Evolutionary conservation across 2,888 invertebrate species (phyloP).

Genomic region (Ochropacha duplaris): DNA sequence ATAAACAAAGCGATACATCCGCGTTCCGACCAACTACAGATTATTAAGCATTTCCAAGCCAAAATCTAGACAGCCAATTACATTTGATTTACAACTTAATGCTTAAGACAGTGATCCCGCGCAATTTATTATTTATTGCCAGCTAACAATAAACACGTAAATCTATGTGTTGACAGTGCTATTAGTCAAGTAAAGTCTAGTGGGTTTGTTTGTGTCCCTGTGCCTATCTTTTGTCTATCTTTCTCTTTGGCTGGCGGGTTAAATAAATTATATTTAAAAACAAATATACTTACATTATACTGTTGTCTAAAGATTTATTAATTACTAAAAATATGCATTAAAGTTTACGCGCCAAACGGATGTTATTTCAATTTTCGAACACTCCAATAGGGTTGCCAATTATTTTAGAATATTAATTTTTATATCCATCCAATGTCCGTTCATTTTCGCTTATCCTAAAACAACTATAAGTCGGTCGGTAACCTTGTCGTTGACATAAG

Average conservation of each 20-base stretch:
- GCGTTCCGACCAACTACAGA: neutral
- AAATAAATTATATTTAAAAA: too few species aligned
- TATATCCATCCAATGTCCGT: neutral
- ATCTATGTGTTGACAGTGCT: conserved; percentile 49
- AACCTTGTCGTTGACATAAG: neutral
- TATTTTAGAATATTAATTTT: neutral
- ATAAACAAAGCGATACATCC: conserved; percentile 1
- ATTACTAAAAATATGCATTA: too few species aligned
- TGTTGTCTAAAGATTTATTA: too few species aligned
- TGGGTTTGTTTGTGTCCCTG: neutral
- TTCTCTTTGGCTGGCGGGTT: too few species aligned
- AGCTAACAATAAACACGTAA: conserved; percentile 51
- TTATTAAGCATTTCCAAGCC: conserved; percentile 1
- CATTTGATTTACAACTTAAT: conserved; percentile 54
- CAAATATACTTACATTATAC: too few species aligned
- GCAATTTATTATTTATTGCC: conserved; percentile 50
- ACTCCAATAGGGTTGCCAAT: too few species aligned
- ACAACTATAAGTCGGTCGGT: neutral
- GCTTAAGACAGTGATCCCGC: conserved; percentile 39
- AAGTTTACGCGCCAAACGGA: too few species aligned
- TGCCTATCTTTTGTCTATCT: neutral
- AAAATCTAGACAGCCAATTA: conserved; percentile 45
- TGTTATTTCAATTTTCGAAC: too few species aligned
- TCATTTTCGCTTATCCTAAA: neutral
- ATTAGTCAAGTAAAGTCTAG: conserved; percentile 28